These are phyloP conservation scores for Typhlichthys eigenmanni DNA, from an alignment of 2,797 vertebrate species.

Conservation along the genomic window DNA sequence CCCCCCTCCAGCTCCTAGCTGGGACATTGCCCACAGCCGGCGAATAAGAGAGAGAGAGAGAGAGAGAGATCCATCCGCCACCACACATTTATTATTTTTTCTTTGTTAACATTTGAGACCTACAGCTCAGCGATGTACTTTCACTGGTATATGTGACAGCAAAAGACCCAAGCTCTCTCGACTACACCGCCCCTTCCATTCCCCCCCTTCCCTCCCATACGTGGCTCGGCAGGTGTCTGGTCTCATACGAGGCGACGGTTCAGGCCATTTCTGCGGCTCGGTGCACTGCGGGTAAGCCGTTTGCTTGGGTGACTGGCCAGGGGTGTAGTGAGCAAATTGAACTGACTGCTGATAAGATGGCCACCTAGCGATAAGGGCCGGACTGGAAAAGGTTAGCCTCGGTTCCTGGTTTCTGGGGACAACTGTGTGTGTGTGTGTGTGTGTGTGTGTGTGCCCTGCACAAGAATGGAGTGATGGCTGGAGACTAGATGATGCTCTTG, in stretches of 20 bases:
- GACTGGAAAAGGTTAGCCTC: too few relatives aligned
- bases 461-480: too few relatives aligned
- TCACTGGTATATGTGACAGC: too few relatives aligned
- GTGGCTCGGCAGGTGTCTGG: slow-evolving; percentile 18
- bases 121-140: too few relatives aligned
- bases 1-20: slow-evolving; percentile 19
- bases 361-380: slow-evolving; percentile 55
- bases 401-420: too few relatives aligned
- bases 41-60: slow-evolving; percentile 2
- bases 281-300: slow-evolving; percentile 61
- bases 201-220: slow-evolving; percentile 27
- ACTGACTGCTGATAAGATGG: slow-evolving; percentile 65
- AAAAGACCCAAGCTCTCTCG: too few relatives aligned
- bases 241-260: slow-evolving; percentile 43
- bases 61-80: too few relatives aligned
- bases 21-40: slow-evolving; percentile 7
- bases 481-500: too few relatives aligned
- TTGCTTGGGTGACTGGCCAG: slow-evolving; percentile 65
- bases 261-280: slow-evolving; percentile 63
- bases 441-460: too few relatives aligned
- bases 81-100: too few relatives aligned
- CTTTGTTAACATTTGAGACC: too few relatives aligned
- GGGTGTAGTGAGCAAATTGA: slow-evolving; percentile 67
- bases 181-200: background rate
- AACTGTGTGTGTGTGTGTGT: too few relatives aligned